Percentiles rank a stretch among this genome's conserved stretches.
Evolutionary conservation across 2,113 vertebrate genomes (phyloP).

Genomic region (Thermophis baileyi): DNA sequence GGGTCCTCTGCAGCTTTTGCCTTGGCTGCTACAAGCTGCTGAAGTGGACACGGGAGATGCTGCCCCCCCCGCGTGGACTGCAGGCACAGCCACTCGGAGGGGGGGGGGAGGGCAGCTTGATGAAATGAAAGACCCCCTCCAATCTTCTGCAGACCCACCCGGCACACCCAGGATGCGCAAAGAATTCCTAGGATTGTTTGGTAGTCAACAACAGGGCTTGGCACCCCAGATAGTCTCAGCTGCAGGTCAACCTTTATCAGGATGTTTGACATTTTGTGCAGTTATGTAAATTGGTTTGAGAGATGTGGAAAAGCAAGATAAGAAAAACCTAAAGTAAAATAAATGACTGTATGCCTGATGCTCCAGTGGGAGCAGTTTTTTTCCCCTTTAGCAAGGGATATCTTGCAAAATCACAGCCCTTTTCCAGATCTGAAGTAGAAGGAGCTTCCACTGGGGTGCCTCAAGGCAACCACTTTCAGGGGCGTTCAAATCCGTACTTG

Average conservation of each 20-base stretch:
- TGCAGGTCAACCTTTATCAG: not conserved
- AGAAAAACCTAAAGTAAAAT: not conserved
- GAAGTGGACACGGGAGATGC: not conserved
- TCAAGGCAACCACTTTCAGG: not conserved
- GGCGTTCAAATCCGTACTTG: not conserved
- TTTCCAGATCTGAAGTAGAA: not conserved
- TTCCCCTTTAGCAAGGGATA: not conserved
- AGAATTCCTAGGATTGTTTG: not conserved
- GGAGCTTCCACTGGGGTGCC: not conserved
- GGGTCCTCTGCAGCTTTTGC: conserved; percentile 35
- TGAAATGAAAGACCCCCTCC: not conserved
- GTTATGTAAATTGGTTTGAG: not conserved
- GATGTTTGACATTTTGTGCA: conserved; percentile 1
- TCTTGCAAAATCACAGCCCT: not conserved
- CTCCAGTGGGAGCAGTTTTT: not conserved
- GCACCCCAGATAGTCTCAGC: not conserved
- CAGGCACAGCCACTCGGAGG: not conserved
- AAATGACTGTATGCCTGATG: not conserved
- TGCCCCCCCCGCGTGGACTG: accelerated
- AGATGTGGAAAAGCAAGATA: conserved; percentile 8
- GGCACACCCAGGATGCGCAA: not conserved
- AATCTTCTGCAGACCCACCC: too few species aligned
- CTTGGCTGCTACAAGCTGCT: conserved; percentile 20
- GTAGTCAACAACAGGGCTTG: not conserved
- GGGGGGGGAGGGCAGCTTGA: too few species aligned